A percentile compares a stretch with the other conserved stretches of the same genome.
phyloP scores from a whole-genome alignment of 2,797 vertebrate species.

The Phoeniculus purpureus region DNA sequence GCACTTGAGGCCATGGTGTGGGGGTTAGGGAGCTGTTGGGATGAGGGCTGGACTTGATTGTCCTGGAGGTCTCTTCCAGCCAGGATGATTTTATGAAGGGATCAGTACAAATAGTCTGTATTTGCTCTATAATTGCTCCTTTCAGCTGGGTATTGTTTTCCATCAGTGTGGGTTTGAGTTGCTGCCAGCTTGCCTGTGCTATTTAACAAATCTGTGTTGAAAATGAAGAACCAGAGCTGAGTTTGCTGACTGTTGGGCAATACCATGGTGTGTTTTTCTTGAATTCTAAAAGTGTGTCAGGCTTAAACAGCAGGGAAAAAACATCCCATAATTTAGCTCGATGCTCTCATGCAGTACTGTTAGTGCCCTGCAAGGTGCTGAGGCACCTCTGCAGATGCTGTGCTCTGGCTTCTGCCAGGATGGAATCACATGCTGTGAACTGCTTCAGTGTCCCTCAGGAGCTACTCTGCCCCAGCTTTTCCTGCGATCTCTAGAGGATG shows the following conservation, averaged over 20 bases:
- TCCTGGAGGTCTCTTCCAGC: too few species aligned
- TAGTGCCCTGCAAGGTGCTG: background rate
- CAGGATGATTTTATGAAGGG: background rate
- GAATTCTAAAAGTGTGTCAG: background rate
- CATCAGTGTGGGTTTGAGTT: background rate
- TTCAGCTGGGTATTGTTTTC: background rate
- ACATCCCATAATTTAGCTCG: background rate
- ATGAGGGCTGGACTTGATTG: too few species aligned
- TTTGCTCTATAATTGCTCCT: background rate
- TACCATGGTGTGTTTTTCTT: background rate
- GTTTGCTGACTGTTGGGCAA: background rate
- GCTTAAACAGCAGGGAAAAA: background rate
- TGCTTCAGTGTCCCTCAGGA: background rate
- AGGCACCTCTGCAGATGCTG: background rate
- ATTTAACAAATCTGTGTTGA: background rate
- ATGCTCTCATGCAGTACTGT: background rate
- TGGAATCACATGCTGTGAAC: background rate
- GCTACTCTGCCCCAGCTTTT: background rate
- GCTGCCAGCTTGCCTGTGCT: background rate
- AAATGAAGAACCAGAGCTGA: background rate
- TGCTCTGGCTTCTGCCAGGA: background rate
- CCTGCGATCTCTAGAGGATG: background rate
- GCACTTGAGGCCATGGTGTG: too few species aligned
- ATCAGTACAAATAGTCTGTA: rapidly evolving
- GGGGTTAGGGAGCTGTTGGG: too few species aligned